A percentile compares a stretch with the other conserved stretches of the same genome.
Conservation (phyloP, 2,113 vertebrate genomes). For the Zapus hudsonius region DNA sequence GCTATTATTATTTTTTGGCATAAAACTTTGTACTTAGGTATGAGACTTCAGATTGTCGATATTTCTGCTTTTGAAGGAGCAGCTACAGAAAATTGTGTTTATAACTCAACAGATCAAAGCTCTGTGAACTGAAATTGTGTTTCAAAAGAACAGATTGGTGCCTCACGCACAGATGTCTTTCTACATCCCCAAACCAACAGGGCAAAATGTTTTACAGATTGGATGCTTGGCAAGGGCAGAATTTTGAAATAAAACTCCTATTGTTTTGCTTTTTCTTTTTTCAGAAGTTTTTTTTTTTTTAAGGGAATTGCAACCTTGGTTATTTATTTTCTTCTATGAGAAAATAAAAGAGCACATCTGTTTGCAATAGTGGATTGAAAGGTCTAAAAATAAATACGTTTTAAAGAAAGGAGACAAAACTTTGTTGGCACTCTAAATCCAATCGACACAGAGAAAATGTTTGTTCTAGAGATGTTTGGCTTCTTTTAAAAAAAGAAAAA, state of each 20-base stretch:
- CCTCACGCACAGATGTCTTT: conserved; percentile 79
- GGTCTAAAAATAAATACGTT: conserved; percentile 78
- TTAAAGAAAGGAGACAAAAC: conserved; percentile 75
- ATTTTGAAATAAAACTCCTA: conserved; percentile 81
- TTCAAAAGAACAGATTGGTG: conserved; percentile 81
- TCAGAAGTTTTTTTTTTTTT: conserved; percentile 48
- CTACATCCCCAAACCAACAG: conserved; percentile 69
- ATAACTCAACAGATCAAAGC: conserved; percentile 81
- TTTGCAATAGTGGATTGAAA: conserved; percentile 80
- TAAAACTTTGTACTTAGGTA: conserved; percentile 59
- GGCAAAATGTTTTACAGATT: conserved; percentile 80
- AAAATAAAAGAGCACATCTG: conserved; percentile 76
- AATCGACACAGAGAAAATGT: conserved; percentile 47
- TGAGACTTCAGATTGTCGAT: conserved; percentile 58
- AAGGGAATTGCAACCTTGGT: conserved; percentile 75
- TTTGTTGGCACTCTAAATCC: conserved; percentile 58
- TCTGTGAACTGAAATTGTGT: conserved; percentile 75
- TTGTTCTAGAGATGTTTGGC: conserved; percentile 64
- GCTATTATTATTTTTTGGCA: conserved; percentile 11
- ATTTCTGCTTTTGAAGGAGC: conserved; percentile 58
- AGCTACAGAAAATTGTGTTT: conserved; percentile 76
- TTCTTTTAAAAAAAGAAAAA: conserved; percentile 59
- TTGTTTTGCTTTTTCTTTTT: conserved; percentile 71
- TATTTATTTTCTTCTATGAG: conserved; percentile 80
- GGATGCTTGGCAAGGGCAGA: conserved; percentile 69